Percentiles rank a stretch among this genome's conserved stretches.
Conservation (phyloP, 1,140 invertebrate species). For the Dermatophagoides farinae region DNA sequence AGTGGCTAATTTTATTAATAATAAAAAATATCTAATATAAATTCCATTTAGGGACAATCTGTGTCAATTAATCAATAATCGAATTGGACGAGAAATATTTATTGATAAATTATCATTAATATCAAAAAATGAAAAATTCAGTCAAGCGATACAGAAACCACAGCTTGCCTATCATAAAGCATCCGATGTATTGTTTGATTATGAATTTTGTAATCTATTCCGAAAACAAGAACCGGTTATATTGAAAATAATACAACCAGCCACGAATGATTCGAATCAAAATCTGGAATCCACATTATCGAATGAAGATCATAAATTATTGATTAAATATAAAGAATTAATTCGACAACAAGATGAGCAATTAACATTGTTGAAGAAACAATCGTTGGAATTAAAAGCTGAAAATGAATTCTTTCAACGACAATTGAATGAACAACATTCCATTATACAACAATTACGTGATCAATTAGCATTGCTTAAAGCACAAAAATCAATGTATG, state of each 20-base stretch:
- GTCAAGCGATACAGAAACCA: constrained; percentile 72
- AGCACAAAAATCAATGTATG: constrained; percentile 36
- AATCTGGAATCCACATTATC: constrained; percentile 23
- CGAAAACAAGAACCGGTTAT: constrained; percentile 32
- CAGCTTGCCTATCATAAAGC: constrained; percentile 54
- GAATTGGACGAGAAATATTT: constrained; percentile 77
- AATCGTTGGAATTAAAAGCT: constrained; percentile 22
- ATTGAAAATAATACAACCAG: constrained; percentile 35
- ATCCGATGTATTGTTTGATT: constrained; percentile 68
- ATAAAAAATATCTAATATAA: not conserved
- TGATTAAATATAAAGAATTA: constrained; percentile 64
- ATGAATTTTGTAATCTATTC: constrained; percentile 78
- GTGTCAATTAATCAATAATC: constrained; percentile 60
- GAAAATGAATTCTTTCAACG: constrained; percentile 27
- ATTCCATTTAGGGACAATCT: constrained; percentile 42
- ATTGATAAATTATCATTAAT: constrained; percentile 65
- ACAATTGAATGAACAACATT: constrained; percentile 45
- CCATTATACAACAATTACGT: constrained; percentile 49
- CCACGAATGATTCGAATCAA: constrained; percentile 30
- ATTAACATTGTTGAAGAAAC: constrained; percentile 38
- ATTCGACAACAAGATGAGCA: constrained; percentile 61
- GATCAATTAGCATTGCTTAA: constrained; percentile 71
- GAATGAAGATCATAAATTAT: constrained; percentile 35
- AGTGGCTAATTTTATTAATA: not conserved
- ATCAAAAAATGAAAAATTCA: constrained; percentile 70